These are phyloP conservation scores for Pteromalus puparum DNA, from an alignment of 1,140 invertebrate genomes.

Conservation along the genomic window DNA sequence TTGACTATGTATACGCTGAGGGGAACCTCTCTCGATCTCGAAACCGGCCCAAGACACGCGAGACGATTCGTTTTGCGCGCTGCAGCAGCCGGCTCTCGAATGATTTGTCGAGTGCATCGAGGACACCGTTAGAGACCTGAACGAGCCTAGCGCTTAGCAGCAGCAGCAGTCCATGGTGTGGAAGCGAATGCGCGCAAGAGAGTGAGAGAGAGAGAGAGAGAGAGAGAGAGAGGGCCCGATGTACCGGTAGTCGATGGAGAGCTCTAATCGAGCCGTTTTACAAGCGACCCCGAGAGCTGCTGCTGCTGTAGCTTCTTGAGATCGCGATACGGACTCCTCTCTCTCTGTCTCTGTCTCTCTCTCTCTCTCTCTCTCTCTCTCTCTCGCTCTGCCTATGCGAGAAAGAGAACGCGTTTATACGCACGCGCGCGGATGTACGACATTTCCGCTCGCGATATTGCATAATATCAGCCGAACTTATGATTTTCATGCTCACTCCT, in stretches of 20 bases:
- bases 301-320: neutral
- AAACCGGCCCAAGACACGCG: constrained; percentile 44
- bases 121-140: constrained; percentile 62
- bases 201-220: neutral
- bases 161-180: constrained; percentile 30
- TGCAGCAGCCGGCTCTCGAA: constrained; percentile 44
- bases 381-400: neutral
- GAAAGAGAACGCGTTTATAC: neutral
- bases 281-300: constrained; percentile 40
- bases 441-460: too few relatives aligned
- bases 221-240: constrained; percentile 49
- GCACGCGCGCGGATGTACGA: too few relatives aligned
- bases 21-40: constrained; percentile 20
- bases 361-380: constrained; percentile 27
- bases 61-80: constrained; percentile 38
- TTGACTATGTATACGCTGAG: neutral
- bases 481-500: too few relatives aligned
- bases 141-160: constrained; percentile 30
- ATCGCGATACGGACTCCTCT: neutral
- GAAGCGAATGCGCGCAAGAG: constrained; percentile 55
- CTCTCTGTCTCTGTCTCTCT: constrained; percentile 17
- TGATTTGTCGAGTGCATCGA: constrained; percentile 63
- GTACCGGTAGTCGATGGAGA: constrained; percentile 63
- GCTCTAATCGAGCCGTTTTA: constrained; percentile 58
- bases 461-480: too few relatives aligned